Evolutionary conservation across 2,113 vertebrate genomes (phyloP), one percentile per base, ranked within the genome.

Genomic region (Stigmatopora argus): DNA sequence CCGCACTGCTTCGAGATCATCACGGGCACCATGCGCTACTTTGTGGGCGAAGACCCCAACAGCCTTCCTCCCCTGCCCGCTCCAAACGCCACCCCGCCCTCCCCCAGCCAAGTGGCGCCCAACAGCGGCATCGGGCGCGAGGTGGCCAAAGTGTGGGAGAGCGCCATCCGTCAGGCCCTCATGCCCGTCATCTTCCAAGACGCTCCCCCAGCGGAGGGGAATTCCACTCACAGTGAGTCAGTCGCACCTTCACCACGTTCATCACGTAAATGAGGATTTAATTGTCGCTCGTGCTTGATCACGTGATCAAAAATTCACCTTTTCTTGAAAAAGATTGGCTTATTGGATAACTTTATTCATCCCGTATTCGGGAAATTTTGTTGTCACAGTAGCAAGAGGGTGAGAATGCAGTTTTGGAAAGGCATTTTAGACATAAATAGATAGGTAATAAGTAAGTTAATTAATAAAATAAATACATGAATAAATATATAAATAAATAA

Each of bases 141-240:
- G 63, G 86, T 90, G 0, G 92, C 92, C 47, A 91, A 90, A 67
- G 88, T 88, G 0, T 96, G 94, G 94, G 93, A 94, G 78, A 91
- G 72, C 0, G 92, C 86, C 73, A 92, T 96, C 72, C 93, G 93
- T 64, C 93, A 96, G 79, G 94, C 94, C 5, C 87, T 96, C 70
- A 96, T 94, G 93, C 94, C 94, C 0, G 89, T 94, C 82, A 92
- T 94, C 67, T 93, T 95, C 67, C 93, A 94, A 80, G 93, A 94
- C 0, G 92, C 91, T 0, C 91, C 91, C 0, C 90, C 86, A 0
- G 59, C 91, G 7, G 85, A 80, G 12, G 94, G 93, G 26, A 89
- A 91, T 12, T 78, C 85, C 0, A 87, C 92, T 15, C 93, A 92
- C 82, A 86, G 94, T 93, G 78, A 88, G 91, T 87, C 44, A 59